Evolutionary conservation across 2,797 vertebrate species (phyloP), one percentile per base, ranked within the genome.

Genomic region (Ambastaia sidthimunki): DNA sequence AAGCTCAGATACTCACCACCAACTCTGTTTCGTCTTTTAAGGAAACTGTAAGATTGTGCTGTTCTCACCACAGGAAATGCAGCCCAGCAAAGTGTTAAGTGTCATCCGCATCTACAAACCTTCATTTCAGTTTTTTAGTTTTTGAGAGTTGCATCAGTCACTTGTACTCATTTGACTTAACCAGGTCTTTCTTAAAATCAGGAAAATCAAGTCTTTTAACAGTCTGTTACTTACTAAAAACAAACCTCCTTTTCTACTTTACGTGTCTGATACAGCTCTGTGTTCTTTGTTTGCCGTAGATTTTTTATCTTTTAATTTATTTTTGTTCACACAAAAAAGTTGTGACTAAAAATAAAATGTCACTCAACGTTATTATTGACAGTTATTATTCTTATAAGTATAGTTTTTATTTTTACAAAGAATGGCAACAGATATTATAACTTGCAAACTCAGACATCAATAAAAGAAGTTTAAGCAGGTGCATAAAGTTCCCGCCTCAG

Each of bases 161-260:
- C 5, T 74, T 50, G 50, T 3, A 31, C 3, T 34, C 21, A 7
- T 63, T 65, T 41, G 13, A 65, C 13, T 59, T 44, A 13, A 62
- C 55, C 23, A 34, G 1, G 11, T 48, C 11, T 74, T 48, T 59
- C 41, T 74, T 41, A n/a, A 50, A 63, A 12, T 21, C 19, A 57
- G 9, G 5, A 25, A 62, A 62, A 28, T 50, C n/a, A 4, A 12
- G 72, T 65, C 44, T 65, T 23, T 65, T n/a, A 74, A 34, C 23
- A 3, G 25, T 37, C 13, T 1, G 13, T 66, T 52, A 21, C 9
- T 18, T 13, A 47, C 41, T 47, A 37, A 7, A 62, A 21, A 37
- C 37, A 74, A 74, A 74, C 62, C 13, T 31, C n/a, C 25, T 60
- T 25, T 60, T 48, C 13, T 3, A 74, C 18, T 73, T 47, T 47